Evolutionary conservation across 2,888 invertebrate species (phyloP), one percentile per base, ranked within the genome.

Genomic region (Torymus texanus): DNA sequence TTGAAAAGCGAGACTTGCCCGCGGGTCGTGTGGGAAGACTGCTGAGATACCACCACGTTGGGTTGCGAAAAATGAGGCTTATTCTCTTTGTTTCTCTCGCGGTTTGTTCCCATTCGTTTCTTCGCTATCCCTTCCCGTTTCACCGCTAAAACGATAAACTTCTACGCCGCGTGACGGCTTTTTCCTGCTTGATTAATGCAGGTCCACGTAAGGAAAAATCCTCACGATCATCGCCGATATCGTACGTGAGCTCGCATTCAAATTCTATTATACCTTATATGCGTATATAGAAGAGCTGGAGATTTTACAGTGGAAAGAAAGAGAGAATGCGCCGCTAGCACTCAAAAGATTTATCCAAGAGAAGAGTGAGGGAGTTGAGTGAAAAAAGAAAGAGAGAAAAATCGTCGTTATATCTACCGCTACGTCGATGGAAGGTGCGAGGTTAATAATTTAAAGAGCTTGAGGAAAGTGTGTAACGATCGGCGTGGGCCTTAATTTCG

Each of bases 31-130:
- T 13, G 21, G 21, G 21, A 21, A 21, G 21, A 21, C 21, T 21
- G 70, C 41, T n/a, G 41, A 63, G 41, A 74, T 74, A 66, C 21
- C 55, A 5, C 10, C 3, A 5, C 29, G 41, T 5, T 1, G 41
- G 5, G 5, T 1, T 51, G 66, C 68, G 68, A 75, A 75, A 75
- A 75, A 75, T 66, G 74, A 66, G 66, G 58, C 59, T 50, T 50
- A 58, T 50, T 56, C 63, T 16, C 70, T 56, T 63, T 76, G 62
- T 76, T 53, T 67, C 68, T 55, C 21, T 56, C 65, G 65, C 13
- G 8, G 41, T 41, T 41, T 41, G 1, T 8, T 8, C 18, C 65
- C 41, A 56, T 65, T 65, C 53, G 10, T 75, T 66, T 53, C 16
- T n/a, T 14, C 13, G 29, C 29, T 4, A 3, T 5, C 14, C 1